A percentile compares a stretch with the other conserved stretches of the same genome.
Conservation (phyloP, 2,888 invertebrate species). For the Diploptera punctata region DNA sequence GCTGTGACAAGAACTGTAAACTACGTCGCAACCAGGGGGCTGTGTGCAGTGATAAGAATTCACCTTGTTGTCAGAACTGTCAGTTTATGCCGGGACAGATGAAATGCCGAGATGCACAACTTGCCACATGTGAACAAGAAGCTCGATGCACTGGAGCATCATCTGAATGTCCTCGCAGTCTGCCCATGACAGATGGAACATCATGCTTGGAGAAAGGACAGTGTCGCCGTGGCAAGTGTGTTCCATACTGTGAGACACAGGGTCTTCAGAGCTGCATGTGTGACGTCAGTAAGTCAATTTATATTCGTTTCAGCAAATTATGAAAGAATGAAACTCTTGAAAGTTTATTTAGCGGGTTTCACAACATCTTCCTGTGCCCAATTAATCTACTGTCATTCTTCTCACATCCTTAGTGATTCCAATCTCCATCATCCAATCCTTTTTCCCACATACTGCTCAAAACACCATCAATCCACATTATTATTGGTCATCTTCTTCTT, state of each 20-base stretch:
- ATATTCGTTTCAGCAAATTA: too few species aligned
- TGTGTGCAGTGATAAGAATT: slow-evolving; percentile 90
- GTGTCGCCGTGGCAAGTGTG: slow-evolving; percentile 89
- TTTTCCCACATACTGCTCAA: too few species aligned
- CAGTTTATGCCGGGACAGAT: slow-evolving; percentile 82
- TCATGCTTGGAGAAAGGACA: slow-evolving; percentile 91
- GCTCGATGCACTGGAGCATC: slow-evolving; percentile 85
- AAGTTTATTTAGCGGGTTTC: too few species aligned
- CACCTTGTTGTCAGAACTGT: slow-evolving; percentile 93
- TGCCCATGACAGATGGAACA: slow-evolving; percentile 85
- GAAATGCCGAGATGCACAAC: slow-evolving; percentile 90
- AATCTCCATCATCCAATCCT: too few species aligned
- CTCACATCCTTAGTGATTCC: too few species aligned
- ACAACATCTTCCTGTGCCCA: too few species aligned
- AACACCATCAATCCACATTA: too few species aligned
- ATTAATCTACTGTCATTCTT: too few species aligned
- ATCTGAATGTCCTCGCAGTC: slow-evolving; percentile 84
- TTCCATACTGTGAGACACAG: slow-evolving; percentile 94
- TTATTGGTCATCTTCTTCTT: too few species aligned
- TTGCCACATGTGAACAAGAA: slow-evolving; percentile 91
- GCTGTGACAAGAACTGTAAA: slow-evolving; percentile 93
- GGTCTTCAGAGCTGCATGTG: slow-evolving; percentile 96
- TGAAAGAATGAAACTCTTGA: too few species aligned
- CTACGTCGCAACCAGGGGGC: slow-evolving; percentile 83
- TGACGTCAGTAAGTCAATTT: slow-evolving; percentile 80